These are phyloP conservation scores for Drosophila sulfurigaster DNA, from an alignment of 1,140 invertebrate genomes.

Conservation along the genomic window DNA sequence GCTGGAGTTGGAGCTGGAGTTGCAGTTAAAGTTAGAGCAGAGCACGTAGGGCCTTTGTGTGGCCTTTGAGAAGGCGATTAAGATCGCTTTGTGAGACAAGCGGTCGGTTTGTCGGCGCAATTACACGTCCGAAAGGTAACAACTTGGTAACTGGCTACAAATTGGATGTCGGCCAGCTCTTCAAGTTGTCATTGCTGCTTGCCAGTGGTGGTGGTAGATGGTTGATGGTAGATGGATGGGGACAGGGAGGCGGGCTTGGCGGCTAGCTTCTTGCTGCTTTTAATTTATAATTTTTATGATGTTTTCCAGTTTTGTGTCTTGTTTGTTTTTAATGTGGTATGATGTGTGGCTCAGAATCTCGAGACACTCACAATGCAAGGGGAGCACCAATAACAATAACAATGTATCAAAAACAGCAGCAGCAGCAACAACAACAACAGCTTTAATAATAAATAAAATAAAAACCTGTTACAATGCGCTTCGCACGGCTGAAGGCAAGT, in stretches of 20 bases:
- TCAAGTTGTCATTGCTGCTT: slow-evolving; percentile 1
- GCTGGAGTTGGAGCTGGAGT: neutral
- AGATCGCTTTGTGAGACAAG: slow-evolving; percentile 24
- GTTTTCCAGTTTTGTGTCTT: slow-evolving; percentile 24
- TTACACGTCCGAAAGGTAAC: slow-evolving; percentile 46
- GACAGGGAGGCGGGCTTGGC: neutral
- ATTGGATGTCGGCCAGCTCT: slow-evolving; percentile 38
- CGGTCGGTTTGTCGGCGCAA: slow-evolving; percentile 12
- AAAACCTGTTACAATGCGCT: slow-evolving; percentile 46
- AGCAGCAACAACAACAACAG: slow-evolving; percentile 14
- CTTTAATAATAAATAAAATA: slow-evolving; percentile 7
- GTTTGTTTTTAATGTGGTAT: slow-evolving; percentile 6
- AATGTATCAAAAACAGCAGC: slow-evolving; percentile 25
- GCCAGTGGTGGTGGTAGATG: neutral
- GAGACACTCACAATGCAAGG: slow-evolving; percentile 35
- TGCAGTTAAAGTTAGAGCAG: neutral
- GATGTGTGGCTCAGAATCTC: slow-evolving; percentile 23
- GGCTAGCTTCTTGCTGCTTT: slow-evolving; percentile 8
- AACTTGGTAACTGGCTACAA: slow-evolving; percentile 33
- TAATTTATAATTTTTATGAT: slow-evolving; percentile 12
- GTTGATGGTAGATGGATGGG: neutral
- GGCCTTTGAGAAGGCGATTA: slow-evolving; percentile 44
- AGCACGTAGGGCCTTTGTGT: neutral
- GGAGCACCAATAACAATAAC: slow-evolving; percentile 25
- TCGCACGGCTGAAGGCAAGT: slow-evolving; percentile 32